Base-by-base conservation (phyloP, 1,140 invertebrate genomes). In the Drosophila suzukii region DNA sequence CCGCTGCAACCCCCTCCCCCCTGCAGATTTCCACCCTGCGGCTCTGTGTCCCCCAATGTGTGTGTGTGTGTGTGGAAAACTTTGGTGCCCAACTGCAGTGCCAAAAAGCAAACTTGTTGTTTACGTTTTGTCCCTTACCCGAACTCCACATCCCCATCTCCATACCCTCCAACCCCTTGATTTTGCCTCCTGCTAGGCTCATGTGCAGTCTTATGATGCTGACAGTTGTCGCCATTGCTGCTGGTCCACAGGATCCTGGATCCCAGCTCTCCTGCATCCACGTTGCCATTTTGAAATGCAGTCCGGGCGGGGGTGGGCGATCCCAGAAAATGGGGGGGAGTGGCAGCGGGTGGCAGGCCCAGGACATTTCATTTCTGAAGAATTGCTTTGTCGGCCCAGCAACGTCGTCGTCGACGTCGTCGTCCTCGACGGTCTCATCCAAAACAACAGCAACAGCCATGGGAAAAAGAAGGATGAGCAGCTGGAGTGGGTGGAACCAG, bases 341-440 rank as follows among this genome's bases (percentile, higher is more conserved):
- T 13, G 39, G 24, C 15, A 12, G 39, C 11, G 36, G 27, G 39
- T 6, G 50, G 54, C 44, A 44, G 53, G 30, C 56, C 55, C 76
- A 90, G 85, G 77, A 89, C 84, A 89, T 89, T 90, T 89, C 84
- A 89, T 89, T 90, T 89, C 84, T 89, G 84, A 89, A 89, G 84
- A 89, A 89, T 89, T 89, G 84, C 84, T 89, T 90, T 88, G 83
- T 83, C 81, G 71, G 54, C 68, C 44, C 57, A 57, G 34, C 78
- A 49, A 47, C 59, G 70, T 67, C 72, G 71, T 59, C 39, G 72
- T 36, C 43, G 60, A 56, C 68, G 67, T 58, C 39, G 67, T 36
- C 43, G 43, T 46, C 41, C 7, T 27, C 27, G 41, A 15, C 12
- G 46, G 46, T 51, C 65, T 56, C 71, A 62, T 51, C 71, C 79